Evolutionary conservation across 2,888 invertebrate genomes (phyloP).

Genomic region (Cartodere bifasciata): DNA sequence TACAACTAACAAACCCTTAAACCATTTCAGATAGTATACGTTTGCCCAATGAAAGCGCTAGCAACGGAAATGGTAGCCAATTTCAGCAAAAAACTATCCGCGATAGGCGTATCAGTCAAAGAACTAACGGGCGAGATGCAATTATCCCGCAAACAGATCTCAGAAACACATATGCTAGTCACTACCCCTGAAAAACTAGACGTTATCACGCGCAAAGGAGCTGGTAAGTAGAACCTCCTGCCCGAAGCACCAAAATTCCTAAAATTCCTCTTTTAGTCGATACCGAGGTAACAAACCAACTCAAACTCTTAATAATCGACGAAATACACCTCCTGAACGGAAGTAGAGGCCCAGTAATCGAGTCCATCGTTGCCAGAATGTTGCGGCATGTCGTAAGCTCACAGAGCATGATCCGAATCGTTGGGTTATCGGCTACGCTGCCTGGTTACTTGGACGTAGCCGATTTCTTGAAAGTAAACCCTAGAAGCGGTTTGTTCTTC

Average conservation of each 20-base stretch:
- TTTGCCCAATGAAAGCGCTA: constrained; percentile 99
- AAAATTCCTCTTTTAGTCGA: constrained; percentile 46
- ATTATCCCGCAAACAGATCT: constrained; percentile 84
- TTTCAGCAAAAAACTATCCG: constrained; percentile 69
- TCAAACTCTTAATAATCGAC: constrained; percentile 89
- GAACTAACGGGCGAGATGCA: constrained; percentile 99
- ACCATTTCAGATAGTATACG: constrained; percentile 73
- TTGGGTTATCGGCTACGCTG: constrained; percentile 92
- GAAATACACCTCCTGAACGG: constrained; percentile 96
- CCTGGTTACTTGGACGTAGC: constrained; percentile 98
- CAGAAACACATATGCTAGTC: constrained; percentile 93
- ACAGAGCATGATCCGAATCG: constrained; percentile 91
- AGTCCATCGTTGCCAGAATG: constrained; percentile 92
- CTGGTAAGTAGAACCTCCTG: constrained; percentile 37
- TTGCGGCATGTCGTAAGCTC: constrained; percentile 82
- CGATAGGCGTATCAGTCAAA: constrained; percentile 68
- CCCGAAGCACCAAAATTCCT: no score
- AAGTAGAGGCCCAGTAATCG: constrained; percentile 94
- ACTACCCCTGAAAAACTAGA: constrained; percentile 99
- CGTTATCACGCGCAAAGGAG: constrained; percentile 91
- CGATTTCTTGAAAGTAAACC: constrained; percentile 85
- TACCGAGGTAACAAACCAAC: constrained; percentile 76
- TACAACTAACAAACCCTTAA: neutral
- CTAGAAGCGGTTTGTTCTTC: constrained; percentile 81
- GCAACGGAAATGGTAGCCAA: constrained; percentile 97